Evolutionary conservation across 2,113 vertebrate genomes (phyloP), one percentile per base, ranked within the genome.

Genomic region (Bucco capensis): DNA sequence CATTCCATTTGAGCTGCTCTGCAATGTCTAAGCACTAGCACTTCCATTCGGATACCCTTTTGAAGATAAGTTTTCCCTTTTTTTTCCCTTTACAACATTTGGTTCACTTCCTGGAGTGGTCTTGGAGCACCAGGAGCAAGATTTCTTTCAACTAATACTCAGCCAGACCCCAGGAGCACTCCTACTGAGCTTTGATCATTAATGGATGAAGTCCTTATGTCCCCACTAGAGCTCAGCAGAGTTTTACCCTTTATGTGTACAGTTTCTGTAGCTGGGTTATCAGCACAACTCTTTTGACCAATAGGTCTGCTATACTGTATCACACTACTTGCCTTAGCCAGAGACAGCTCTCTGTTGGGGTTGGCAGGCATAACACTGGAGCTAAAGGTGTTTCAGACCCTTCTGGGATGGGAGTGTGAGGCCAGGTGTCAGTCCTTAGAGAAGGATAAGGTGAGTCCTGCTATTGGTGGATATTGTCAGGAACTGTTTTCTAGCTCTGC

Each of bases 161-260:
- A 60, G 67, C 8, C 30, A 42, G 64, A 5, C 12, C 21, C 19
- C 38, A 64, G 42, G 12, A 83, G 8, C 44, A 24, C 24, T 67
- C 11, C 57, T 51, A 6, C 19, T 58, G 38, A 75, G 14, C 53
- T 81, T 54, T 78, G 65, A 35, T 67, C 42, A 28, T 24, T 64
- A 66, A 37, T n/a, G 22, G 38, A n/a, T 40, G 30, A 64, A 86
- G 16, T 33, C 28, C 22, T 78, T 8, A 2, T 22, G 30, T 28
- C 23, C 31, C 47, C 64, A 42, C 46, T 15, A 27, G 35, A 73
- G 19, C 40, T 65, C 38, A 38, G 21, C 42, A 38, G 27, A 77
- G 6, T 4, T 66, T 33, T 51, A 8, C 5, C 4, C 3, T 18
- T 0, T 0, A 0, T 38, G 5, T 1, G 9, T 24, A 23, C 7